Evolutionary conservation across 2,888 invertebrate genomes (phyloP).

Genomic region (Labia minor): DNA sequence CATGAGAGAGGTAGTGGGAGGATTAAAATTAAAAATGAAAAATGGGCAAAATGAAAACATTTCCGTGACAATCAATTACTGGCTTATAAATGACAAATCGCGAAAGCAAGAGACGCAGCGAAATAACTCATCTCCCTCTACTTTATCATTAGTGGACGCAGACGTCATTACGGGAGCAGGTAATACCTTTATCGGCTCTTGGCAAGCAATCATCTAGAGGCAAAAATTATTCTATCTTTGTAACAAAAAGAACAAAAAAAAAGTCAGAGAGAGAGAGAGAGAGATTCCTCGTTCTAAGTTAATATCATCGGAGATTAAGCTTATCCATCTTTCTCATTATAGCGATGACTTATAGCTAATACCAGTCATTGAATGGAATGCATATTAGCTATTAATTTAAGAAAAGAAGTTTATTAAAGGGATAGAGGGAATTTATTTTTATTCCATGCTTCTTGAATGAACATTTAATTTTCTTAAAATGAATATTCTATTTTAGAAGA

Average conservation of each 20-base stretch:
- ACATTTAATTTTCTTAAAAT: background rate
- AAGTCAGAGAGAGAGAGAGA: background rate
- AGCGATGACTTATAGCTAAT: background rate
- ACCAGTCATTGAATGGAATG: background rate
- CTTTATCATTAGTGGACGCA: too few relatives aligned
- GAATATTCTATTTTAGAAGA: background rate
- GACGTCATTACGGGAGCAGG: background rate
- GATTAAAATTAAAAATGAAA: slow-evolving; percentile 7
- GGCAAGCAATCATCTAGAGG: background rate
- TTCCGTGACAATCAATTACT: background rate
- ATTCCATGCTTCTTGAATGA: background rate
- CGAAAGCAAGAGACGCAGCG: background rate
- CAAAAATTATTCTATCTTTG: background rate
- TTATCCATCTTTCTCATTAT: background rate
- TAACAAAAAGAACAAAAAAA: background rate
- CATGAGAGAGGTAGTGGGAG: background rate
- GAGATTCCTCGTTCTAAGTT: background rate
- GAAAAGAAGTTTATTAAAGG: background rate
- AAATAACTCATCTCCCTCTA: too few relatives aligned
- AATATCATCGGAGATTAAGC: background rate
- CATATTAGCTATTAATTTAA: background rate
- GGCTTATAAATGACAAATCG: background rate
- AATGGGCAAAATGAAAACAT: background rate
- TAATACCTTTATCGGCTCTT: background rate
- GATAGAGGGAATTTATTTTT: background rate